A percentile compares a stretch with the other conserved stretches of the same genome.
phyloP scores from a whole-genome alignment of 2,797 vertebrate genomes.

The Furcifer pardalis region DNA sequence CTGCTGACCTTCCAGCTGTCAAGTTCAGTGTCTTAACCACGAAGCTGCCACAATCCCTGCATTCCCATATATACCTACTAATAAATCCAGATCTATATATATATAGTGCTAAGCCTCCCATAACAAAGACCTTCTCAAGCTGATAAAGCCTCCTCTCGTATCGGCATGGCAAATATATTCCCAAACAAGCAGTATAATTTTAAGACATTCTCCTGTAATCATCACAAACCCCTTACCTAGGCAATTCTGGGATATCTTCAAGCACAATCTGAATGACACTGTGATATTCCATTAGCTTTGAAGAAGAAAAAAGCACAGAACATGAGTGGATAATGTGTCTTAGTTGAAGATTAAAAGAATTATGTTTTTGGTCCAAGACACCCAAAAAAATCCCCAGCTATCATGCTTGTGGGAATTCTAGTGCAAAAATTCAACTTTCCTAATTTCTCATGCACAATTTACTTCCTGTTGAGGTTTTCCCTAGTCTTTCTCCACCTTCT shows the following conservation, averaged over 20 bases:
- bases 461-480: neutral
- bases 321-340: neutral
- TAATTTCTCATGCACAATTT: neutral
- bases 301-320: conserved; percentile 9
- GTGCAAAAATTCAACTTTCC: no score
- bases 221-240: conserved; percentile 58
- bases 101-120: neutral
- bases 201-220: neutral
- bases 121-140: neutral
- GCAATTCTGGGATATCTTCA: conserved; percentile 78
- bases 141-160: neutral
- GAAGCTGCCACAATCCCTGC: no score
- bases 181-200: neutral
- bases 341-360: no score
- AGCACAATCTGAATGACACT: conserved; percentile 89
- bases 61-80: no score
- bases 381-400: no score
- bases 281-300: conserved; percentile 86
- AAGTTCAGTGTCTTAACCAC: no score
- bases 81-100: no score
- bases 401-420: no score
- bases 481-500: no score
- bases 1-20: no score
- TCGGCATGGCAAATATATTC: neutral
- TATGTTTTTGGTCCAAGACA: no score